Evolutionary conservation across 2,888 invertebrate genomes (phyloP), one percentile per base, ranked within the genome.

Genomic region (Harmothoe impar): DNA sequence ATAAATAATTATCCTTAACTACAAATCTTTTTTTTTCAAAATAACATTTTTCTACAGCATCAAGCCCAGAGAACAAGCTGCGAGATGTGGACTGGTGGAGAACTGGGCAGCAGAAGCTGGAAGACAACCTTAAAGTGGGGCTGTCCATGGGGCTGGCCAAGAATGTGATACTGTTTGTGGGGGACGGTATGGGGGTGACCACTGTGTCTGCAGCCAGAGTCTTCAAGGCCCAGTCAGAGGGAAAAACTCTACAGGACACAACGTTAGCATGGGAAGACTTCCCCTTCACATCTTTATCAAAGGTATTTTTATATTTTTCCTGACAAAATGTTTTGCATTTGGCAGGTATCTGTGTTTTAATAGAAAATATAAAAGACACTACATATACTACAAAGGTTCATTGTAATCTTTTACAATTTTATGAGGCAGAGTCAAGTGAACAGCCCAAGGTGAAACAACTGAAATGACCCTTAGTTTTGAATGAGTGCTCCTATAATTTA

Each of bases 121-220:
- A 23, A 5, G 29, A 12, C 0, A 72, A 29, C 29, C 72, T 72
- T 25, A 23, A 72, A 29, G 72, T 72, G 72, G 72, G 72, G 15
- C 31, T 84, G 35, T 31, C 15, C 35, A 43, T 43, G 15, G 52
- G 52, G 20, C 0, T n/a, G 43, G 84, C 84, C 23, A 84, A 84
- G 52, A 84, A 84, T n/a, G 84, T 84, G n/a, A 84, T 84, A 12
- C 5, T 84, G 23, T 84, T 84, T 25, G 33, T 84, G 3, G 84
- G 84, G 0, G 84, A 84, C 20, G 84, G 84, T 35, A 84, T 84
- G 84, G 84, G 84, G 29, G 25, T 52, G 15, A 52, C 12, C 23
- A 84, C 84, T 0, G 84, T 84, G 43, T 25, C 51, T 0, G 84
- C 84, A 17, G 84, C 84, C 84, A 31, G 84, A 17, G 52, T 84